These are phyloP conservation scores for Smutsia gigantea DNA, from an alignment of 2,797 vertebrate genomes.

Conservation along the genomic window DNA sequence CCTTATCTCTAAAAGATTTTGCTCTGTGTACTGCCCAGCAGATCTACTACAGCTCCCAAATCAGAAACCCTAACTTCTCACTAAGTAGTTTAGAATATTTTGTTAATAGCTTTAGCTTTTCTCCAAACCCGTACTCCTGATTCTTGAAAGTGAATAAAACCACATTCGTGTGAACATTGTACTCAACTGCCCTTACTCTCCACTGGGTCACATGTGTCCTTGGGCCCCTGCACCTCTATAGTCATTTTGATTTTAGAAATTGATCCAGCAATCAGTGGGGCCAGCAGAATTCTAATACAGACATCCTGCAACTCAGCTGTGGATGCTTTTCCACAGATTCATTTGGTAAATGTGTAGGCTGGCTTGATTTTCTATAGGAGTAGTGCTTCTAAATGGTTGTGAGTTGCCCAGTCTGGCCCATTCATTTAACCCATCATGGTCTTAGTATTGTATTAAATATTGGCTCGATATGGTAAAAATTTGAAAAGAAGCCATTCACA, in stretches of 20 bases:
- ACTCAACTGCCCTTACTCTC: not conserved
- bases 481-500: not conserved
- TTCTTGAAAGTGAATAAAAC: not conserved
- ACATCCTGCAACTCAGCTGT: not conserved
- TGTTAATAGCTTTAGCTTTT: not conserved
- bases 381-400: not conserved
- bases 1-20: constrained; percentile 52
- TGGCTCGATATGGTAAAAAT: not conserved
- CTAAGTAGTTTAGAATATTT: constrained; percentile 66
- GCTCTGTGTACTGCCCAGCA: not conserved
- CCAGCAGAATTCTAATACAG: not conserved
- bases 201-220: fast-evolving
- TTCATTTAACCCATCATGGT: not conserved
- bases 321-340: not conserved
- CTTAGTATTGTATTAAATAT: not conserved
- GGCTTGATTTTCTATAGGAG: not conserved
- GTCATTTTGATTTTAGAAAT: not conserved
- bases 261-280: not conserved
- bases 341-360: not conserved
- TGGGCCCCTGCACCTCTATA: not conserved
- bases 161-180: not conserved
- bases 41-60: not conserved
- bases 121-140: not conserved
- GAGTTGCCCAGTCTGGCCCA: not conserved
- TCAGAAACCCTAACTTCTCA: constrained; percentile 48